phyloP scores from a whole-genome alignment of 2,113 vertebrate species.

The Lathamus discolor region DNA sequence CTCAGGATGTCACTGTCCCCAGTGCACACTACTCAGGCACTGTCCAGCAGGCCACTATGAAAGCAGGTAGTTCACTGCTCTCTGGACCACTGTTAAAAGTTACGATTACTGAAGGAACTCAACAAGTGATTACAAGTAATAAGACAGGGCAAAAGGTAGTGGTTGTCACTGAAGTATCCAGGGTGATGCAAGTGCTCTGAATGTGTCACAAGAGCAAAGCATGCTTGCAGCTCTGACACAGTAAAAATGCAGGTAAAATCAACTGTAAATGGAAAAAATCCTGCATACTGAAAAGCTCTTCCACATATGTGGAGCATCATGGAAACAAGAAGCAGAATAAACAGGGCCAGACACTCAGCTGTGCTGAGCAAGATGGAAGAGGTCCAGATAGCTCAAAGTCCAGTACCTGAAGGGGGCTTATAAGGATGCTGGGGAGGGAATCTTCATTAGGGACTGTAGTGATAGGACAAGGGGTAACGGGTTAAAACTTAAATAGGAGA shows the following conservation, averaged over 20 bases:
- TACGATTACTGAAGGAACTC: background rate
- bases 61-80: background rate
- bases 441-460: too few relatives aligned
- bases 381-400: background rate
- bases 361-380: background rate
- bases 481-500: too few relatives aligned
- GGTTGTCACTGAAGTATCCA: background rate
- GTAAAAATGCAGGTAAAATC: background rate
- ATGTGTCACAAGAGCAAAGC: background rate
- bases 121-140: background rate
- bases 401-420: too few relatives aligned
- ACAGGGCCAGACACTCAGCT: background rate
- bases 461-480: too few relatives aligned
- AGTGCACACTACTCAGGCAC: background rate
- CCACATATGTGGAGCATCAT: background rate
- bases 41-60: background rate
- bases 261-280: fast-evolving
- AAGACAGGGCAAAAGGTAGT: background rate
- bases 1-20: background rate
- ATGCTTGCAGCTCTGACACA: background rate
- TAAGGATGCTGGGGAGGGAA: too few relatives aligned
- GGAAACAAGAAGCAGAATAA: background rate
- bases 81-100: background rate
- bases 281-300: background rate
- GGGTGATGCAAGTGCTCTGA: fast-evolving